Percentiles rank a stretch among this genome's conserved stretches.
Conservation (phyloP, 2,113 vertebrate species). For the Oceanodroma tethys region DNA sequence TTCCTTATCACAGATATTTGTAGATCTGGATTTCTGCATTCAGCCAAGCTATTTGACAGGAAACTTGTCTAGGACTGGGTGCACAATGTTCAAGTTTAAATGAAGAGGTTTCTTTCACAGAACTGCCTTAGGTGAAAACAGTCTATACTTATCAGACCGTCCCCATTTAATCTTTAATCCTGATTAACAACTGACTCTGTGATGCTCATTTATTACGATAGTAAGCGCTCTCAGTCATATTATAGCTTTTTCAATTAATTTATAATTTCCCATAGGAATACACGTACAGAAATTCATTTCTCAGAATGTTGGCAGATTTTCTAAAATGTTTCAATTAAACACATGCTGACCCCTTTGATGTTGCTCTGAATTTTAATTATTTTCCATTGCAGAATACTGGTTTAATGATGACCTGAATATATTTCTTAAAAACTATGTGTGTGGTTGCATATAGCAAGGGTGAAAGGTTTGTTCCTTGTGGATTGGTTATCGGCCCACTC, state of each 20-base stretch:
- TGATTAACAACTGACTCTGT: background rate
- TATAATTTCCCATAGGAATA: slow-evolving; percentile 15
- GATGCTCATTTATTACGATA: background rate
- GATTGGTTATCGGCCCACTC: background rate
- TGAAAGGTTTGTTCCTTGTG: background rate
- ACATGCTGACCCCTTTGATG: background rate
- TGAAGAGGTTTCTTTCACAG: background rate
- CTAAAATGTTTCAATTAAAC: background rate
- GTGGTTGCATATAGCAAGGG: background rate
- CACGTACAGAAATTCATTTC: background rate
- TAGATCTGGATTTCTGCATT: background rate
- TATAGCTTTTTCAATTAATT: background rate
- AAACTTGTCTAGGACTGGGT: background rate
- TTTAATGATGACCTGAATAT: background rate
- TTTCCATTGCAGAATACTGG: background rate
- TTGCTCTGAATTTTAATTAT: slow-evolving; percentile 17
- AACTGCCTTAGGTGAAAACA: background rate
- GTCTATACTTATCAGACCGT: background rate
- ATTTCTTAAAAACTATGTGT: background rate
- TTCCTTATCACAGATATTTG: background rate
- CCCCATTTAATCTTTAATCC: background rate
- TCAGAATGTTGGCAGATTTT: background rate
- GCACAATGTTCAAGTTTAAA: background rate
- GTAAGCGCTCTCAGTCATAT: background rate
- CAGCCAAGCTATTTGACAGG: background rate